These are phyloP conservation scores for Platygyra sinensis DNA, from an alignment of 64 coral and sea anemone species.

Conservation along the genomic window DNA sequence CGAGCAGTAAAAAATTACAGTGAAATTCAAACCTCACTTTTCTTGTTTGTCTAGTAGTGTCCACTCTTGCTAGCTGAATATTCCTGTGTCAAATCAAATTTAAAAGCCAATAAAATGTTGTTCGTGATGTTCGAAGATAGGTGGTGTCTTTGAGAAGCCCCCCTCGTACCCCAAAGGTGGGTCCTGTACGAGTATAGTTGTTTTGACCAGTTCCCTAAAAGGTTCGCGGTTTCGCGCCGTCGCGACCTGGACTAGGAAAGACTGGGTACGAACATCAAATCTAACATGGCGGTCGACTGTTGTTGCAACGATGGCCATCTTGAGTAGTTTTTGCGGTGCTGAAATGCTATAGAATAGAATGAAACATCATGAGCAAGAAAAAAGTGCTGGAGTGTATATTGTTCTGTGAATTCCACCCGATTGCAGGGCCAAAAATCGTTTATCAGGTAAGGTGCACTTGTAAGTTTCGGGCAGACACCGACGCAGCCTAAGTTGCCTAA, in stretches of 20 bases:
- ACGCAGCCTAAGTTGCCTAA: no score
- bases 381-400: constrained; percentile 73
- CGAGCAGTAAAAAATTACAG: no score
- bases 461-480: background rate
- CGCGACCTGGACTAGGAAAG: background rate
- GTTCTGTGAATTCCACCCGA: constrained; percentile 95
- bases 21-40: no score
- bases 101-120: no score
- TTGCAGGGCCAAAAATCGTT: constrained; percentile 92
- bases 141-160: no score
- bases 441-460: constrained; percentile 63
- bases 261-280: background rate
- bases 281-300: constrained; percentile 17
- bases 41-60: no score
- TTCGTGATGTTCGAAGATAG: no score
- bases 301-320: background rate
- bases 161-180: no score
- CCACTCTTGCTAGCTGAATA: no score
- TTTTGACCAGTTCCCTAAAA: no score
- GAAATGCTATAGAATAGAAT: background rate
- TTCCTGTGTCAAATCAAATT: no score
- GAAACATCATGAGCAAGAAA: constrained; percentile 12
- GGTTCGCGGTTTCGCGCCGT: background rate
- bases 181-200: no score
- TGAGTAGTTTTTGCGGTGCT: background rate